A percentile compares a stretch with the other conserved stretches of the same genome.
Evolutionary conservation across 2,113 vertebrate genomes (phyloP).

Genomic region (Sylvietta virens): DNA sequence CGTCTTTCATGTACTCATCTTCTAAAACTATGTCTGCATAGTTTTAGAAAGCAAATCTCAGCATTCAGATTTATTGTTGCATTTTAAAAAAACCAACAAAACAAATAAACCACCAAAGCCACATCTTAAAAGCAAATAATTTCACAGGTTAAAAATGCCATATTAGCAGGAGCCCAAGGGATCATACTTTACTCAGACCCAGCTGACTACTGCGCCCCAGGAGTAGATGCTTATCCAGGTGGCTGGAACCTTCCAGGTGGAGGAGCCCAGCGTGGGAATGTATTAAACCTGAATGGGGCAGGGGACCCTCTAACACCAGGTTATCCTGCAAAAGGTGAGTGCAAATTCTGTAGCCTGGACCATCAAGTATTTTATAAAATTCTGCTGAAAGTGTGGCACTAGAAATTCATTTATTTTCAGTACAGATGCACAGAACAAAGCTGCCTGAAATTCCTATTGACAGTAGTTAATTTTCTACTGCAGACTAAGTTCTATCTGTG

Average conservation of each 20-base stretch:
- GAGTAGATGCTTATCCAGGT: slow-evolving; percentile 80
- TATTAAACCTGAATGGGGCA: slow-evolving; percentile 89
- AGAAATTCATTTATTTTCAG: not conserved
- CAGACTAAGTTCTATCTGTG: not conserved
- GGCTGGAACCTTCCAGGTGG: slow-evolving; percentile 93
- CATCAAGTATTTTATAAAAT: not conserved
- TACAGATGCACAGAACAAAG: not conserved
- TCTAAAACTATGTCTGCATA: not conserved
- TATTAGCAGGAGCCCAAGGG: slow-evolving; percentile 83
- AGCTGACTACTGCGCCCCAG: slow-evolving; percentile 86
- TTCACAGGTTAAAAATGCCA: slow-evolving; percentile 90
- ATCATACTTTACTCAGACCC: slow-evolving; percentile 94
- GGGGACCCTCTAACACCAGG: slow-evolving; percentile 95
- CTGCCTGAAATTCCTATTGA: not conserved
- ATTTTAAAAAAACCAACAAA: not conserved
- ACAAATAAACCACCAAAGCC: accelerated
- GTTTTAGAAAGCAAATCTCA: not conserved
- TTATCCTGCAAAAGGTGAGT: slow-evolving; percentile 93
- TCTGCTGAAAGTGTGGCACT: not conserved
- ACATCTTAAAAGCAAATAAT: not conserved
- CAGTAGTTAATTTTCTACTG: not conserved
- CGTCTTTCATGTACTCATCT: not conserved
- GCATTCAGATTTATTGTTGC: not conserved
- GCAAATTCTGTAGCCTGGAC: not conserved
- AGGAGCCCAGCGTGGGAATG: slow-evolving; percentile 90